Percentiles rank a stretch among this genome's conserved stretches.
These are phyloP conservation scores for Trichacis sp. DNA, from an alignment of 2,888 invertebrate genomes.

Conservation along the genomic window DNA sequence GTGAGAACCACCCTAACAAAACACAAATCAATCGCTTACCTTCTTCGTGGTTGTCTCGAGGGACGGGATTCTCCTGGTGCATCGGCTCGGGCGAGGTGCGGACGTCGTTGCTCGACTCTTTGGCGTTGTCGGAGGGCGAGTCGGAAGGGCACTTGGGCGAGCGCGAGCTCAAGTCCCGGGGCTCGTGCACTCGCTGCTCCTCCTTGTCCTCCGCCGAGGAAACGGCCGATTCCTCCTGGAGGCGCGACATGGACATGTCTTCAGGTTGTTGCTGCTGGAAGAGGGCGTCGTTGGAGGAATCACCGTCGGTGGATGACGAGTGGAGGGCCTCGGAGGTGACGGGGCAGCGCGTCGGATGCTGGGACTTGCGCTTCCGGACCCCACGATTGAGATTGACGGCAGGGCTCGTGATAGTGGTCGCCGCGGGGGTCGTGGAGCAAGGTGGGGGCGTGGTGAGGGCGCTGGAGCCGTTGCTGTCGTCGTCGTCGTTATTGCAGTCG, in stretches of 20 bases:
- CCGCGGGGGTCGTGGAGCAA: too few relatives aligned
- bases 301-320: slow-evolving; percentile 74
- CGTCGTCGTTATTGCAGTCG: slow-evolving; percentile 76
- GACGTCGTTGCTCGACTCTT: slow-evolving; percentile 35
- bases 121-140: slow-evolving; percentile 20
- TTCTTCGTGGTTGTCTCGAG: slow-evolving; percentile 57
- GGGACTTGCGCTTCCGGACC: slow-evolving; percentile 86
- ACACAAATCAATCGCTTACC: too few relatives aligned
- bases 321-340: slow-evolving; percentile 71
- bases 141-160: slow-evolving; percentile 48
- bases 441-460: slow-evolving; percentile 36
- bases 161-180: slow-evolving; percentile 64
- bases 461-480: slow-evolving; percentile 70
- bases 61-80: too few relatives aligned
- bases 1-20: too few relatives aligned
- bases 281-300: slow-evolving; percentile 73
- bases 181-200: too few relatives aligned
- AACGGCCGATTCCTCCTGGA: slow-evolving; percentile 49
- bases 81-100: too few relatives aligned
- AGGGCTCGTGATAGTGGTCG: slow-evolving; percentile 35
- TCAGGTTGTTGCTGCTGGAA: slow-evolving; percentile 66
- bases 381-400: slow-evolving; percentile 60
- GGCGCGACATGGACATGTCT: slow-evolving; percentile 67
- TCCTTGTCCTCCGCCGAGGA: slow-evolving; percentile 59
- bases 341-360: slow-evolving; percentile 88